Conservation (phyloP, 2,888 invertebrate genomes). For the Antitype chi region DNA sequence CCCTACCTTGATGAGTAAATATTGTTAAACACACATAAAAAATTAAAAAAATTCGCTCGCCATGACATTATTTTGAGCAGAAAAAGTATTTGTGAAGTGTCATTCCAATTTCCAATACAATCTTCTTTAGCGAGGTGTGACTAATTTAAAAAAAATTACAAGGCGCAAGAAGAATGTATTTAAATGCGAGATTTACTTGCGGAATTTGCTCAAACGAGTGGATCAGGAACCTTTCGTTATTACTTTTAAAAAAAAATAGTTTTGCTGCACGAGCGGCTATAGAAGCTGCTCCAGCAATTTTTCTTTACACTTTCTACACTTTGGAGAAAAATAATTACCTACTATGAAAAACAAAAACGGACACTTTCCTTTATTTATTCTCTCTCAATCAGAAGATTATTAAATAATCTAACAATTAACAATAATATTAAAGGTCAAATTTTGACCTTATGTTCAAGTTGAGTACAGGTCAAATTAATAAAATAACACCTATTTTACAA, state of each 20-base stretch:
- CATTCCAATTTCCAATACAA: conserved; percentile 40
- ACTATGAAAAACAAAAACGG: not conserved
- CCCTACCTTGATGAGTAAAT: conserved; percentile 29
- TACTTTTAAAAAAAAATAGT: not conserved
- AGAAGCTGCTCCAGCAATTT: not conserved
- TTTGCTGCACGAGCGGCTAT: not conserved
- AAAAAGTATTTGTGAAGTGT: conserved; percentile 50
- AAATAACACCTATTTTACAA: not conserved
- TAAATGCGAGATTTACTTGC: not conserved
- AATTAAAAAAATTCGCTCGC: conserved; percentile 26
- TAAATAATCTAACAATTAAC: too few relatives aligned
- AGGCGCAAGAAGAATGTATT: conserved; percentile 20
- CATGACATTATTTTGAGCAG: conserved; percentile 30
- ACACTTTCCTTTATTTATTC: not conserved
- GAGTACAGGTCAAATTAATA: too few relatives aligned
- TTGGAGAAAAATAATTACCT: not conserved
- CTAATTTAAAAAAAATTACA: conserved; percentile 18
- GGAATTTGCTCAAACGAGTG: not conserved
- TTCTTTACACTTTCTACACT: not conserved
- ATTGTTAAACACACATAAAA: conserved; percentile 34
- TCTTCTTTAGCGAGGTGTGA: not conserved
- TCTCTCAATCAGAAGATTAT: not conserved
- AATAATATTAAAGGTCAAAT: too few relatives aligned
- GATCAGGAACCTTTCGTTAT: not conserved
- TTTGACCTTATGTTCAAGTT: not conserved